Percentiles rank a stretch among this genome's conserved stretches.
These are phyloP conservation scores for Alsophila aescularia DNA, from an alignment of 2,888 invertebrate species.

Conservation along the genomic window DNA sequence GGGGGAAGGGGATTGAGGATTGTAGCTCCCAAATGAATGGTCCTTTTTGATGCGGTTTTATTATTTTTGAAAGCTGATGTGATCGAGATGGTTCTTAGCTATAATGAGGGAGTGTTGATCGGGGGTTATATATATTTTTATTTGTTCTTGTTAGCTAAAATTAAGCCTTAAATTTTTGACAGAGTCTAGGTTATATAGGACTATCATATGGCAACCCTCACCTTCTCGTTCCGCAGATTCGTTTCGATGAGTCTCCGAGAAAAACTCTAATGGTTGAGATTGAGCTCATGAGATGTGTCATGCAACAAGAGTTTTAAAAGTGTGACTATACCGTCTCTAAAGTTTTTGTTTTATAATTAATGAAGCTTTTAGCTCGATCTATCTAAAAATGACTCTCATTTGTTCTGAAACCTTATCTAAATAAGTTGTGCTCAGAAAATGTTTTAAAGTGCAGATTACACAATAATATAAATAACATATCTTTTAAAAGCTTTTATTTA, in stretches of 20 bases:
- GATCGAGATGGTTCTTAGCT: no score
- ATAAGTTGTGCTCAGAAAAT: conserved; percentile 4
- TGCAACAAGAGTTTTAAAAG: conserved; percentile 15
- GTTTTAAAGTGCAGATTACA: no score
- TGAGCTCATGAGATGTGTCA: conserved; percentile 56
- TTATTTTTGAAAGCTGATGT: no score
- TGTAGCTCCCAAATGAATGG: no score
- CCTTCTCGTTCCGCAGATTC: conserved; percentile 67
- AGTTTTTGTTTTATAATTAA: conserved; percentile 35
- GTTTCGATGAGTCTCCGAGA: conserved; percentile 61
- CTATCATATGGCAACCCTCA: conserved; percentile 13
- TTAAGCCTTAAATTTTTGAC: no score
- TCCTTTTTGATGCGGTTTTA: no score
- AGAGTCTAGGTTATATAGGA: conserved; percentile 2
- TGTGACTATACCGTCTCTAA: conserved; percentile 9
- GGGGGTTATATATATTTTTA: no score
- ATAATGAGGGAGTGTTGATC: no score
- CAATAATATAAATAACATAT: no score
- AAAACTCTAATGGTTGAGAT: conserved; percentile 76
- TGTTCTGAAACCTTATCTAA: conserved; percentile 10
- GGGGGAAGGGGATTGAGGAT: no score
- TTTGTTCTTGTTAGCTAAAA: no score
- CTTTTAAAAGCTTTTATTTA: no score
- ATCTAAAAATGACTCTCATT: conserved; percentile 5
- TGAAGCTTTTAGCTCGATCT: conserved; percentile 12